phyloP scores from a whole-genome alignment of 2,888 invertebrate genomes.

The Diplazon laetatorius region DNA sequence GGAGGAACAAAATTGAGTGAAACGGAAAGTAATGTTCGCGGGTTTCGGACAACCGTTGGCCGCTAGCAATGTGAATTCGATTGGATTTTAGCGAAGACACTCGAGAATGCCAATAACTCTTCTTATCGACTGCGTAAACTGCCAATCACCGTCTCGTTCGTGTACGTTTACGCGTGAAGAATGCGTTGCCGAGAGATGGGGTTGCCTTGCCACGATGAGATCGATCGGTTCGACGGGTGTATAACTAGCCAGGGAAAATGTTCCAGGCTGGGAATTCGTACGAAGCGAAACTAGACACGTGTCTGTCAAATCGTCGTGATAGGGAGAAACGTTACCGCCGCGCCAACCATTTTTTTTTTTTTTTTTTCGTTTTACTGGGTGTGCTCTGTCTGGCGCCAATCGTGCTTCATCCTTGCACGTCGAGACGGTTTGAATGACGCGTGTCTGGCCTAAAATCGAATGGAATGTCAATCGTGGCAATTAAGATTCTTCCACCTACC shows the following conservation, averaged over 20 bases:
- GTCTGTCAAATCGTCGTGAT: slow-evolving; percentile 49
- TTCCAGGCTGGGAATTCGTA: slow-evolving; percentile 21
- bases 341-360: slow-evolving; percentile 29
- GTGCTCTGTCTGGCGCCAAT: not conserved
- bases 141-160: not conserved
- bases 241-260: slow-evolving; percentile 47
- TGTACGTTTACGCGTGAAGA: not conserved
- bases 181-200: not conserved
- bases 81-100: too few relatives aligned
- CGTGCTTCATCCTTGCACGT: not conserved
- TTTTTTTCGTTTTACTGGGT: slow-evolving; percentile 2
- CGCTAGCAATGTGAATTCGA: not conserved
- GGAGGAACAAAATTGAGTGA: slow-evolving; percentile 5
- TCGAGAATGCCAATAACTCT: slow-evolving; percentile 4
- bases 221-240: slow-evolving; percentile 46
- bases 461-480: slow-evolving; percentile 20
- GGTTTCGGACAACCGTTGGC: not conserved
- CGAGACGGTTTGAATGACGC: slow-evolving; percentile 32
- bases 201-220: slow-evolving; percentile 10
- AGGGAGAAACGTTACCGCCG: slow-evolving; percentile 14
- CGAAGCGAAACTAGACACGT: slow-evolving; percentile 42
- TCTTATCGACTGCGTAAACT: not conserved
- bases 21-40: slow-evolving; percentile 3
- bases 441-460: not conserved
- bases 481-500: slow-evolving; percentile 8